A percentile compares a stretch with the other conserved stretches of the same genome.
These are phyloP conservation scores for Harmothoe impar DNA, from an alignment of 2,888 invertebrate species.

Conservation along the genomic window DNA sequence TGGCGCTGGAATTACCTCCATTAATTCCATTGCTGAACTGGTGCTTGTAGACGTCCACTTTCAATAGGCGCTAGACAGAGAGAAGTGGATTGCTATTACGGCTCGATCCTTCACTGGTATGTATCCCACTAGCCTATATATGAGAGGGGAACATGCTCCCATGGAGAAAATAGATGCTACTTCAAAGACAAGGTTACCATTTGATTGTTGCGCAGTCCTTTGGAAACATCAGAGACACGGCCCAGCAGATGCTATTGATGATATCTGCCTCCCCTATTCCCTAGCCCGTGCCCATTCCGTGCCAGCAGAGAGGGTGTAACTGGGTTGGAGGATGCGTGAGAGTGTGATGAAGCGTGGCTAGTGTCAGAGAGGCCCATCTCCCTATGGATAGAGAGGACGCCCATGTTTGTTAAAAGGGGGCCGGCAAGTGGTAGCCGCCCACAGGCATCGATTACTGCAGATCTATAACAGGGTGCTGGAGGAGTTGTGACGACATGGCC, in stretches of 20 bases:
- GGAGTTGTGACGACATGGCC: background rate
- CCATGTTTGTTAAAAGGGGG: background rate
- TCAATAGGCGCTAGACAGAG: too few relatives aligned
- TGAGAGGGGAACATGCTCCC: background rate
- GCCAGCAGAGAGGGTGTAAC: background rate
- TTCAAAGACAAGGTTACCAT: background rate
- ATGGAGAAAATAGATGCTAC: background rate
- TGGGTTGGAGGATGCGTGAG: background rate
- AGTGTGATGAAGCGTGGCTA: background rate
- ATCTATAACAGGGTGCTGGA: conserved; percentile 5
- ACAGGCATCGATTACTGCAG: conserved; percentile 17
- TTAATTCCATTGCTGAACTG: too few relatives aligned
- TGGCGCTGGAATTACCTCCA: too few relatives aligned
- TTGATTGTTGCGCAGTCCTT: background rate
- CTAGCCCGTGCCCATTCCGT: too few relatives aligned
- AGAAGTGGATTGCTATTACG: too few relatives aligned
- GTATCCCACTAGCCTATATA: too few relatives aligned
- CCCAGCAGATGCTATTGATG: background rate
- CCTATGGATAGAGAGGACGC: background rate
- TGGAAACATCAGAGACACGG: conserved; percentile 4
- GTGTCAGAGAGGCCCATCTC: background rate
- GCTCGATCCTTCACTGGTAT: too few relatives aligned
- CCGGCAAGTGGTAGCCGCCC: background rate
- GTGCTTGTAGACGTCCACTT: too few relatives aligned
- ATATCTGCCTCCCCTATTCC: background rate